A percentile compares a stretch with the other conserved stretches of the same genome.
Conservation (phyloP, 2,888 invertebrate genomes). For the Orchesellides sinensis region DNA sequence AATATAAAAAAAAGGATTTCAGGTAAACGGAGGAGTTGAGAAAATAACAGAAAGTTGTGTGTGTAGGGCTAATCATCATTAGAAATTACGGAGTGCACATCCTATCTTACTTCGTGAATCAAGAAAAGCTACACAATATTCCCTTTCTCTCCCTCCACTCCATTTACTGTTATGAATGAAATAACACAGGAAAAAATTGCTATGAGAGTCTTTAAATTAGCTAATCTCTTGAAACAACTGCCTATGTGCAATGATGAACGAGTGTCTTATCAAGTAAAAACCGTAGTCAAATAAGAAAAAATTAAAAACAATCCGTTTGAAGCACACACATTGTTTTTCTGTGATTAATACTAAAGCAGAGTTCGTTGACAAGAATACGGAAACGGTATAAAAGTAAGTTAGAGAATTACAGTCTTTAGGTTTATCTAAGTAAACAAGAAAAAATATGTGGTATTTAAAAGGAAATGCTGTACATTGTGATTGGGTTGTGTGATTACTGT, state of each 20-base stretch:
- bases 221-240: not conserved
- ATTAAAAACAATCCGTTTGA: too few species aligned
- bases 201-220: not conserved
- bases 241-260: not conserved
- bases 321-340: not conserved
- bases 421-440: slow-evolving; percentile 1
- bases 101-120: not conserved
- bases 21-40: not conserved
- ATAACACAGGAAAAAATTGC: not conserved
- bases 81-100: slow-evolving; percentile 4
- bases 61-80: slow-evolving; percentile 40
- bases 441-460: slow-evolving; percentile 24
- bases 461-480: slow-evolving; percentile 43
- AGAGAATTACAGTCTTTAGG: too few species aligned
- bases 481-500: slow-evolving; percentile 26
- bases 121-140: not conserved
- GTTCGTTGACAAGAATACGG: slow-evolving; percentile 55
- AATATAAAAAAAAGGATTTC: not conserved
- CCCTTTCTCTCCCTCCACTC: not conserved
- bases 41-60: slow-evolving; percentile 36
- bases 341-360: too few species aligned
- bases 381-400: slow-evolving; percentile 21
- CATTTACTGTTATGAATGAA: not conserved
- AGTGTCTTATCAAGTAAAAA: not conserved
- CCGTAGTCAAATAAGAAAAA: too few species aligned